These are phyloP conservation scores for Ginglymostoma cirratum DNA, from an alignment of 2,113 vertebrate genomes.

Conservation along the genomic window DNA sequence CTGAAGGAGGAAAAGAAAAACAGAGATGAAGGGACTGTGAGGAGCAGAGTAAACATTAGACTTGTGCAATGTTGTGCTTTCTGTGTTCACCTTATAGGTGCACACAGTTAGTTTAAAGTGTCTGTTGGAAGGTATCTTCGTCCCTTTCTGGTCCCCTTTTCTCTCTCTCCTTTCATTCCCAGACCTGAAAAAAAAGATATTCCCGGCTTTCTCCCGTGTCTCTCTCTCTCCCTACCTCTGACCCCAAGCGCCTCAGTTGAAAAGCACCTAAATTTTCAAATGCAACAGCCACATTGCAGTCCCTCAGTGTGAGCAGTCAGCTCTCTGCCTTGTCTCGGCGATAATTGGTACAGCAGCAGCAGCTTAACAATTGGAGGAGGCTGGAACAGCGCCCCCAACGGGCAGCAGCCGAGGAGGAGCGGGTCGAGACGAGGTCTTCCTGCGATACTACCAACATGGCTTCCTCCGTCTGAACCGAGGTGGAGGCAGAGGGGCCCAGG, in stretches of 20 bases:
- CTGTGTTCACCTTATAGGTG: neutral
- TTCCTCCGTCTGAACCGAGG: slow-evolving; percentile 26
- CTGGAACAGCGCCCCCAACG: neutral
- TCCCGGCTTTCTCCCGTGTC: neutral
- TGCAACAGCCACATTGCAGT: neutral
- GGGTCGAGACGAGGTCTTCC: neutral
- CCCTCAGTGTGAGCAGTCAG: neutral
- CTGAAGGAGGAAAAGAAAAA: neutral
- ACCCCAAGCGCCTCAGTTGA: neutral
- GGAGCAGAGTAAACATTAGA: neutral
- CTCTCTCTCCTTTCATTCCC: neutral
- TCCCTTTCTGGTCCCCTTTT: neutral
- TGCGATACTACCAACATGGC: slow-evolving; percentile 20
- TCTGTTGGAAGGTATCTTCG: neutral
- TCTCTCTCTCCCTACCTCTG: neutral
- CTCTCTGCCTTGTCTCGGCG: neutral
- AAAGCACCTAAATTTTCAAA: neutral
- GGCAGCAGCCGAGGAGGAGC: neutral
- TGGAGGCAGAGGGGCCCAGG: neutral
- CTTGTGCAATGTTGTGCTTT: neutral
- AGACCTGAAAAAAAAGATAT: too few relatives aligned
- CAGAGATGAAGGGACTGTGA: neutral
- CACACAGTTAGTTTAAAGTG: neutral
- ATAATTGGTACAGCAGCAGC: slow-evolving; percentile 5
- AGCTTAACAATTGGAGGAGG: neutral